Base-by-base conservation (phyloP, 2,113 vertebrate species). In the Sorex fumeus region DNA sequence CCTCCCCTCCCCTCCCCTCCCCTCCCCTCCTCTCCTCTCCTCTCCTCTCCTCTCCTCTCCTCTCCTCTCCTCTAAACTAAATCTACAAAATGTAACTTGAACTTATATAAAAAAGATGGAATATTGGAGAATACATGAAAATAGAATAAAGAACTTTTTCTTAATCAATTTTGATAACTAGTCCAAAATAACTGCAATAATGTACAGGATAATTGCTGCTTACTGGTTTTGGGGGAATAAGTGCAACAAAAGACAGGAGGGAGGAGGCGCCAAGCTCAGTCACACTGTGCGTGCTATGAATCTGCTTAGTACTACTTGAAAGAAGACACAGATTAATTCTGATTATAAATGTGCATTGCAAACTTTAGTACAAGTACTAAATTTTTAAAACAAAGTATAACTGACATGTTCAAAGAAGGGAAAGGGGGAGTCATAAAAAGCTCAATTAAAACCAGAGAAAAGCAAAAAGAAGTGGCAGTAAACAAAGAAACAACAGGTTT, bases 361-460 rank as follows among this genome's bases (percentile, higher is more conserved):
- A 87, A 60, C 53, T 86, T 43, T 50, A 67, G 13, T 62, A 18
- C 8, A 74, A 60, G 27, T 45, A 25, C 45, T 72, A 60, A 60
- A 89, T 21, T 30, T 27, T 50, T 34, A 43, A 82, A 2, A 70
- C 34, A 10, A 60, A 60, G 19, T 43, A 18, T 79, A 50, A 57
- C 45, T 45, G 11, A 69, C 27, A 53, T 11, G 0, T 2, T 53
- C 53, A 78, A 19, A 90, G 32, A 43, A 3, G 47, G 70, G n/a
- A 50, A n/a, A 70, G 50, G 27, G 32, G 25, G 43, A 2, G 11
- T 75, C 16, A 27, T 28, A 69, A 87, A 57, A 28, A 74, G 8
- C 15, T 77, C 32, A 32, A 7, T 40, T 72, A 34, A 80, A 95
- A 80, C 15, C 45, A 84, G 84, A 82, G 50, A 67, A 77, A 89